Conservation (phyloP, 2,113 vertebrate genomes). For the Lathamus discolor region DNA sequence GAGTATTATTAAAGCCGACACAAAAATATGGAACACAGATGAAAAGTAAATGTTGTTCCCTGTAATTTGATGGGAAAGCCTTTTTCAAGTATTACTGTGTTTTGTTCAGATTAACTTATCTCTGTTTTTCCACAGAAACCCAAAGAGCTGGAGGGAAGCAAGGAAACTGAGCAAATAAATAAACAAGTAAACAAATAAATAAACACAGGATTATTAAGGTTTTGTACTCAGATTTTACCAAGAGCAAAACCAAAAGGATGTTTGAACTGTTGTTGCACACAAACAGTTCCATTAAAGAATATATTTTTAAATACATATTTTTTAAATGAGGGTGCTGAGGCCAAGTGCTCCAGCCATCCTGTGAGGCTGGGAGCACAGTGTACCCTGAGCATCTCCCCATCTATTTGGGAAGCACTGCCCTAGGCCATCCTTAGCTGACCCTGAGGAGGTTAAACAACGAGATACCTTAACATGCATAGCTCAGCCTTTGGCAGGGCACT, state of each 20-base stretch:
- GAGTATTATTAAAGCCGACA: background rate
- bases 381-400: background rate
- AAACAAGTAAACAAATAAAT: slow-evolving; percentile 25
- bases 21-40: background rate
- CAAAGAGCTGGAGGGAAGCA: background rate
- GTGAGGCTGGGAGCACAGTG: background rate
- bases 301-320: accelerated
- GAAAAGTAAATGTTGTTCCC: background rate
- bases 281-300: background rate
- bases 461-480: accelerated
- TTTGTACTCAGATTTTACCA: background rate
- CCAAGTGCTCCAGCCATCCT: background rate
- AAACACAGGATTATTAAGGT: background rate
- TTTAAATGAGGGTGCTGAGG: accelerated
- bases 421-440: accelerated
- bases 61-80: background rate
- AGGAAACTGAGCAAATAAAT: background rate
- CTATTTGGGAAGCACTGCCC: background rate
- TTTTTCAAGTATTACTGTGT: background rate
- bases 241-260: background rate
- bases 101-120: slow-evolving; percentile 34
- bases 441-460: accelerated
- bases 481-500: background rate
- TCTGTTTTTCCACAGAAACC: background rate
- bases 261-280: background rate